Percentiles rank a stretch among this genome's conserved stretches.
These are phyloP conservation scores for Melanerpes aurifrons DNA, from an alignment of 2,113 vertebrate species.

Conservation along the genomic window DNA sequence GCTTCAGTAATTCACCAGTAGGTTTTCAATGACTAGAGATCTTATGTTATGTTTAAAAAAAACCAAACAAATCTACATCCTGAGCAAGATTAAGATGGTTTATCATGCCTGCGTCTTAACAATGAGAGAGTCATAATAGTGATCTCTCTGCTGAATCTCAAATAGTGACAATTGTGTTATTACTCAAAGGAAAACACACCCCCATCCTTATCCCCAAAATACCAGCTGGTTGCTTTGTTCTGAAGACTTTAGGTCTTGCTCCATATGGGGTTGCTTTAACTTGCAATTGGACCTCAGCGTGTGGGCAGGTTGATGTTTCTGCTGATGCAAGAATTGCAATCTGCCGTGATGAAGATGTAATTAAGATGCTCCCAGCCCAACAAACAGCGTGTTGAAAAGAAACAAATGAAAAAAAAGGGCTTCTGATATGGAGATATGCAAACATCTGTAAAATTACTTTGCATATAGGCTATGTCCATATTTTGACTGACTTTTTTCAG, in stretches of 20 bases:
- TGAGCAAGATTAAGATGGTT: conserved; percentile 41
- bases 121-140: conserved; percentile 44
- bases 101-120: conserved; percentile 65
- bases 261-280: conserved; percentile 44
- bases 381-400: conserved; percentile 40
- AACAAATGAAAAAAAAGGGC: background rate
- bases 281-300: conserved; percentile 59
- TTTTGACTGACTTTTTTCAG: conserved; percentile 76
- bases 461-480: conserved; percentile 68
- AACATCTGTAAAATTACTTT: conserved; percentile 68
- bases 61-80: background rate
- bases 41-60: background rate
- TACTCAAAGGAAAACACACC: background rate
- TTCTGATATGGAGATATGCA: conserved; percentile 51
- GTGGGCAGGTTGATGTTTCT: conserved; percentile 66
- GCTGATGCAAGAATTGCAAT: conserved; percentile 67
- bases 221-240: conserved; percentile 47
- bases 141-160: conserved; percentile 28
- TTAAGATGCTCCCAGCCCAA: conserved; percentile 59
- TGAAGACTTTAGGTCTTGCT: conserved; percentile 71
- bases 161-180: background rate
- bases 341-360: conserved; percentile 37
- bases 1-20: conserved; percentile 83
- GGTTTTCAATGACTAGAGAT: conserved; percentile 73
- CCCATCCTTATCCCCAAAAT: background rate